Evolutionary conservation across 2,113 vertebrate genomes (phyloP).

Genomic region (Hemiscyllium ocellatum): DNA sequence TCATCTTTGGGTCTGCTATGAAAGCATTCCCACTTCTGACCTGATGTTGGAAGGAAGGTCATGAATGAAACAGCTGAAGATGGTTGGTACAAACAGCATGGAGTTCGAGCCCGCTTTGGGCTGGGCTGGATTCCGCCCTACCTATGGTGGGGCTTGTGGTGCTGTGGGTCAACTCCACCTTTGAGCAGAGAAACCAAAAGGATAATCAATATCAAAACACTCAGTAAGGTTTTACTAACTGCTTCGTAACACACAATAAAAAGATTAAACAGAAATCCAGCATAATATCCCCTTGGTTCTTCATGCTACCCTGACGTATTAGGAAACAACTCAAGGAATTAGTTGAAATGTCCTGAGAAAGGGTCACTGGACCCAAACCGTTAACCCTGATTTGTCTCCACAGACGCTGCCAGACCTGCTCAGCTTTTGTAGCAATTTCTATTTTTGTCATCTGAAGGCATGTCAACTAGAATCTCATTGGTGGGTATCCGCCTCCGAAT

Average conservation of each 20-base stretch:
- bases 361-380: neutral
- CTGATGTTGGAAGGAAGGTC: neutral
- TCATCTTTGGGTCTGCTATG: too few species aligned
- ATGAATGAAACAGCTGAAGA: neutral
- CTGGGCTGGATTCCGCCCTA: too few species aligned
- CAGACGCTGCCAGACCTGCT: too few species aligned
- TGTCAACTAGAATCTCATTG: neutral
- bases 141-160: too few species aligned
- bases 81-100: neutral
- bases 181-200: too few species aligned
- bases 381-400: too few species aligned
- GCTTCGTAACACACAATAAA: neutral
- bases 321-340: neutral
- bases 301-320: neutral
- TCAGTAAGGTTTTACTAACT: neutral
- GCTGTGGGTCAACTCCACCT: too few species aligned
- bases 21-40: neutral
- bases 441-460: neutral
- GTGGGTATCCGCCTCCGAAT: neutral
- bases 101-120: too few species aligned
- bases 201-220: neutral
- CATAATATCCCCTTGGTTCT: neutral
- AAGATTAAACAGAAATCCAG: neutral
- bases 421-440: too few species aligned
- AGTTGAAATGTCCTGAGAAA: neutral